phyloP scores from a whole-genome alignment of 2,797 vertebrate genomes.

The Notolepis coatsorum region DNA sequence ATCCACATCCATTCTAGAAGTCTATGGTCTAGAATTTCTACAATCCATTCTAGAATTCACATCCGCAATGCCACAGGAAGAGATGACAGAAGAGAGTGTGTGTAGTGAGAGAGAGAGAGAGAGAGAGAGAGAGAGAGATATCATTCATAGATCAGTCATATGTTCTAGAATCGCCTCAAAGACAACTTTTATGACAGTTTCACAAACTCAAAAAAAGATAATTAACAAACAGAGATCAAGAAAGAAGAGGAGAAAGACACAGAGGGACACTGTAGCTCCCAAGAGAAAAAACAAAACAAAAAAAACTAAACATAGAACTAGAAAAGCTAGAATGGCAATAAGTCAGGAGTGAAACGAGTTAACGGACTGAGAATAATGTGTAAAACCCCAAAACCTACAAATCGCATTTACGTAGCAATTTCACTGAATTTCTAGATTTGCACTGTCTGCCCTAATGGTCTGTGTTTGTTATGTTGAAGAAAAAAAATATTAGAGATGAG shows the following conservation, averaged over 20 bases:
- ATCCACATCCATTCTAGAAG: background rate
- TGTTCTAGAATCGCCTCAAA: slow-evolving; percentile 39
- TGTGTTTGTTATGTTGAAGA: slow-evolving; percentile 80
- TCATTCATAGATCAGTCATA: slow-evolving; percentile 35
- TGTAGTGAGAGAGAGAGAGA: slow-evolving; percentile 47
- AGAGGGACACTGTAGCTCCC: slow-evolving; percentile 45
- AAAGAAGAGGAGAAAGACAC: slow-evolving; percentile 54
- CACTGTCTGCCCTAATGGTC: slow-evolving; percentile 83
- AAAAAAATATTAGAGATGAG: slow-evolving; percentile 76
- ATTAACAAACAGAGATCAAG: background rate
- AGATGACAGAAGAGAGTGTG: no score
- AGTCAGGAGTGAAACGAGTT: slow-evolving; percentile 61
- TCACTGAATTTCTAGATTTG: slow-evolving; percentile 83
- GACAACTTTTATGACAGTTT: slow-evolving; percentile 42
- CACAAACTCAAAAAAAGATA: no score
- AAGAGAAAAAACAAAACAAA: no score
- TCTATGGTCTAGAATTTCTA: slow-evolving; percentile 16
- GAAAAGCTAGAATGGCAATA: slow-evolving; percentile 71
- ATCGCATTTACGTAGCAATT: slow-evolving; percentile 82
- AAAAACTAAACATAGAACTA: slow-evolving; percentile 66
- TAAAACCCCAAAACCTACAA: slow-evolving; percentile 67
- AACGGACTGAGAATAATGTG: slow-evolving; percentile 62
- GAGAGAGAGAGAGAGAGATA: slow-evolving; percentile 18
- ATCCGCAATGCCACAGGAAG: slow-evolving; percentile 21
- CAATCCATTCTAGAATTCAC: slow-evolving; percentile 21